Base-by-base conservation (phyloP, 2,888 invertebrate species). In the Ectropis crepuscularia region DNA sequence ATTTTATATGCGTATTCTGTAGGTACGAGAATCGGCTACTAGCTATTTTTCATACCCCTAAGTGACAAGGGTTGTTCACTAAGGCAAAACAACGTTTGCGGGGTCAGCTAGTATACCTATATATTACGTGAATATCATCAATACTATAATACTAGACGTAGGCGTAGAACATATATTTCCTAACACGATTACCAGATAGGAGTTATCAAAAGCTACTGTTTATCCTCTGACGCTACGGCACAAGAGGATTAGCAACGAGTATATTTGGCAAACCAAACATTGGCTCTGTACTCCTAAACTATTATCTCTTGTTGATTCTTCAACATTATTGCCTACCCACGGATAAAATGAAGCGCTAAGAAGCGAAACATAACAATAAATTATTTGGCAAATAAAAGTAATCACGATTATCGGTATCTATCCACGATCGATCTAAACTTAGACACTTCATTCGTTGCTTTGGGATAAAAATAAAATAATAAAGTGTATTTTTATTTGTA, bases 231-330 rank as follows among this genome's bases (percentile, higher is more conserved):
- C 67, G 65, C 57, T 51, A 28, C 53, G 49, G 53, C 60, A 48
- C 46, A 53, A 59, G n/a, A n/a, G 68, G 65, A 70, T 70, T 71
- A 67, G 10, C 60, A n/a, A n/a, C n/a, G n/a, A n/a, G n/a, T 71
- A 70, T 69, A 67, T 73, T 68, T 67, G 67, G 67, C 70, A 63
- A 67, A 67, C 65, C 70, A 72, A 72, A 71, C 69, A 72, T 46
- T 36, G 49, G 42, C 62, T 64, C 39, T 67, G 65, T 67, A 58
- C 61, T 63, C n/a, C 45, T 39, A 42, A 42, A 64, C 51, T 28
- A 42, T 62, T 46, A 58, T 60, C 65, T 65, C 57, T 51, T 66
- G 62, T 69, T 69, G 70, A 67, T 64, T 67, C 53, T 58, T 8
- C 16, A 12, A 38, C 53, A 53, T 57, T 53, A 62, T 65, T 62